A percentile compares a stretch with the other conserved stretches of the same genome.
phyloP scores from a whole-genome alignment of 2,888 invertebrate species.

The Morpho helenor region DNA sequence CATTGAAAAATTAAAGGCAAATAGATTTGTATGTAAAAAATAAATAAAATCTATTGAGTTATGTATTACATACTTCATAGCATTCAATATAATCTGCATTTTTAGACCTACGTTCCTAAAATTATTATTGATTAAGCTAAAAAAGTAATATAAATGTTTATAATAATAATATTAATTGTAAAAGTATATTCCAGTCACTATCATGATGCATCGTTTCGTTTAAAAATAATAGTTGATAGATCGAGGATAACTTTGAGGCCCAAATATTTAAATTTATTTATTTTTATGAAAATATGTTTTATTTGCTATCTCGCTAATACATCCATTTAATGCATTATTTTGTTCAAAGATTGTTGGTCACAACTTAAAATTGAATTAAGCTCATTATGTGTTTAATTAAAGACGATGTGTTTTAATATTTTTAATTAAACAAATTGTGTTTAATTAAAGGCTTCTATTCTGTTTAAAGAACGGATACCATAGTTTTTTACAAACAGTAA shows the following conservation, averaged over 20 bases:
- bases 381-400: too few species aligned
- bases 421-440: too few species aligned
- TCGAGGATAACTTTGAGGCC: neutral
- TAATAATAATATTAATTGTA: conserved; percentile 20
- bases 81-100: conserved; percentile 22
- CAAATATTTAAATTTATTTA: neutral
- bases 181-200: conserved; percentile 18
- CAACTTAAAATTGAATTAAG: too few species aligned
- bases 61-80: conserved; percentile 19
- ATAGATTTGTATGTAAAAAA: conserved; percentile 20
- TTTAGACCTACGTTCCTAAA: conserved; percentile 23
- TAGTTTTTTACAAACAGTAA: conserved; percentile 1
- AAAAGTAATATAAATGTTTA: conserved; percentile 27
- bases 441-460: too few species aligned
- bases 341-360: too few species aligned
- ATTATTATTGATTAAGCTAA: conserved; percentile 29
- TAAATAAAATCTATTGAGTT: conserved; percentile 25
- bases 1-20: conserved; percentile 13
- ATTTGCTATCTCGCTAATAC: too few species aligned
- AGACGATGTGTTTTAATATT: too few species aligned
- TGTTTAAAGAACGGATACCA: too few species aligned
- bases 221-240: conserved; percentile 3
- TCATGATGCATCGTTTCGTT: conserved; percentile 13
- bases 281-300: conserved; percentile 3
- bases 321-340: too few species aligned